Evolutionary conservation across 2,113 vertebrate genomes (phyloP).

Genomic region (Helogale parvula): DNA sequence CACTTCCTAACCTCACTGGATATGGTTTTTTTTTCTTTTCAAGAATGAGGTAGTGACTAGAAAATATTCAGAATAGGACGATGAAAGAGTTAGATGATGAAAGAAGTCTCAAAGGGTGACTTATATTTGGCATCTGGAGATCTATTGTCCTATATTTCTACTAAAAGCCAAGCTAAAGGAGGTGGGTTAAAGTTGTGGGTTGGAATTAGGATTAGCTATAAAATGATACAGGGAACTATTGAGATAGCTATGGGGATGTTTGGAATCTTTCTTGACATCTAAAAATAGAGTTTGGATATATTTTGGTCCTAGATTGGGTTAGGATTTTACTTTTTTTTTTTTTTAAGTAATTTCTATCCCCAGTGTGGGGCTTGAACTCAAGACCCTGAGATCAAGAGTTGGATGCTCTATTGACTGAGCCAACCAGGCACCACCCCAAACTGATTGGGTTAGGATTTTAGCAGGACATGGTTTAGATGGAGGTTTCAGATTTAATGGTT

Average conservation of each 20-base stretch:
- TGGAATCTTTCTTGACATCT: neutral
- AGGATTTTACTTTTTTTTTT: neutral
- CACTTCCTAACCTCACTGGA: neutral
- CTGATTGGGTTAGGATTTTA: neutral
- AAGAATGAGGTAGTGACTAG: constrained; percentile 3
- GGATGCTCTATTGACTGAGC: neutral
- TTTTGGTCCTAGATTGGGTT: neutral
- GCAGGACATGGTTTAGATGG: neutral
- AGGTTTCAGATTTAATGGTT: constrained; percentile 23
- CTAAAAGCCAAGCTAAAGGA: constrained; percentile 32
- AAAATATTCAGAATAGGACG: constrained; percentile 8
- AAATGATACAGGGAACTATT: neutral
- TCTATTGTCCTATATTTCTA: neutral
- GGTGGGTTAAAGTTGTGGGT: neutral
- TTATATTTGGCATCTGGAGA: neutral
- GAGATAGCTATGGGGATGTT: neutral
- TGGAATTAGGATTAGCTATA: constrained; percentile 7
- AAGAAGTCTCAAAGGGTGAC: neutral
- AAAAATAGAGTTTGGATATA: neutral
- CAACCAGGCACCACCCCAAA: rapidly evolving
- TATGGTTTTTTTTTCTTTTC: neutral
- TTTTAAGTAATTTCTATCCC: neutral
- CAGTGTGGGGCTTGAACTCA: neutral
- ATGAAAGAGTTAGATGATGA: neutral
- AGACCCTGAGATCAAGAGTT: neutral